Evolutionary conservation across 2,797 vertebrate genomes (phyloP), one percentile per base, ranked within the genome.

Genomic region (Falco rusticolus): DNA sequence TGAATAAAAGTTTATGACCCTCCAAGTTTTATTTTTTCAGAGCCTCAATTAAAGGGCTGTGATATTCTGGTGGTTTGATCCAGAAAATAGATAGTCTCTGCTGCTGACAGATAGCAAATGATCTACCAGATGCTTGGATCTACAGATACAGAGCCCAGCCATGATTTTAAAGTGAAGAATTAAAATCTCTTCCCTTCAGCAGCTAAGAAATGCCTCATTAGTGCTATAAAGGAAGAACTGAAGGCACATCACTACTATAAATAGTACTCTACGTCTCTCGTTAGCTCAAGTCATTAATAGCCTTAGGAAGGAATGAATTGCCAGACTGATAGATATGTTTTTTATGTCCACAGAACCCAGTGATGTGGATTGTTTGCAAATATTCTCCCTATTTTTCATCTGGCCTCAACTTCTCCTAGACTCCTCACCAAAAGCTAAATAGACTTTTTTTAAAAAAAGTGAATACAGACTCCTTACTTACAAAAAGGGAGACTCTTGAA

Each of bases 71-170:
- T 88, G 63, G 50, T 39, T 90, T 88, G 77, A 94, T 79, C 56
- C 80, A 91, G 80, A 43, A 78, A 86, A 94, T 4, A 78, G 63
- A 86, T 20, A 48, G 33, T 65, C 19, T 71, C 16, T 85, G 84
- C 64, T 87, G n/a, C 76, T 94, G 91, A 88, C 61, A 93, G 82
- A 37, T 16, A 94, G 84, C 54, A 95, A 97, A 96, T 88, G 66
- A 91, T 90, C 77, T 82, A 93, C 76, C 94, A 95, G 93, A 64
- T 84, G 56, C 83, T 87, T 77, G 93, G 77, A 83, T 84, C 80
- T 88, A 66, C 84, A 92, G 48, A 76, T 66, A 63, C 10, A 0
- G 33, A 82, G 76, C 39, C 34, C 56, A 50, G 70, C 31, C 86
- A 57, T 12, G 31, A 60, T 66, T 93, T 93, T 65, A 56, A 68